Conservation (phyloP, 2,888 invertebrate species). For the Drosophila hamatofila region DNA sequence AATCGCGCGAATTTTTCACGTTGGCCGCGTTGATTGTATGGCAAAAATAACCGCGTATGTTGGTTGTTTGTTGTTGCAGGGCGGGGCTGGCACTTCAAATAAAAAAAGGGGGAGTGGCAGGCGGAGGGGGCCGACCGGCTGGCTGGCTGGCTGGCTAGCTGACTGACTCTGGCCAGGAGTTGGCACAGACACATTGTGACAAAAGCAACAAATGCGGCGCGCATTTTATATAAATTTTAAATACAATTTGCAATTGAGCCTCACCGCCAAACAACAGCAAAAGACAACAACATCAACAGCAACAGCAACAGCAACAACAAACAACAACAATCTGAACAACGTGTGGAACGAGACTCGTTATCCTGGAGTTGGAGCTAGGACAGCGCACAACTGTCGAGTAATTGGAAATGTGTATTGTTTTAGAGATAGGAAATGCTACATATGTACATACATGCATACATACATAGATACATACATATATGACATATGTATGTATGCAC, state of each 20-base stretch:
- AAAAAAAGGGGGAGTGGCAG: neutral
- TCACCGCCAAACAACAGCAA: conserved; percentile 39
- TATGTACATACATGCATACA: neutral
- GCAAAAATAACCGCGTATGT: conserved; percentile 72
- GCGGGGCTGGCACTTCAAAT: conserved; percentile 22
- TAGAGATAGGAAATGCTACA: conserved; percentile 45
- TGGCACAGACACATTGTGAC: conserved; percentile 72
- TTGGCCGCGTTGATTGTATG: conserved; percentile 74
- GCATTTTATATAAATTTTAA: conserved; percentile 81
- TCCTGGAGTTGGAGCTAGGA: conserved; percentile 46
- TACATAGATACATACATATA: neutral
- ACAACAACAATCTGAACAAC: conserved; percentile 15
- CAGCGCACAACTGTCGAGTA: conserved; percentile 75
- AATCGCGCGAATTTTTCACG: conserved; percentile 80
- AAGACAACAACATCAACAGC: conserved; percentile 26
- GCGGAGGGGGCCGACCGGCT: neutral
- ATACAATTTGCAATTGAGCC: conserved; percentile 79
- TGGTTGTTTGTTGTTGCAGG: conserved; percentile 45
- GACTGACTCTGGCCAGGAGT: conserved; percentile 12
- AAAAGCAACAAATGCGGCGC: conserved; percentile 72
- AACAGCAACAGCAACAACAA: conserved; percentile 4
- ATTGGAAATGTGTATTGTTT: conserved; percentile 78
- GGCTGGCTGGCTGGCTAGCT: neutral
- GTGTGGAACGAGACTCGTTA: conserved; percentile 18
- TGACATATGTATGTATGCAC: neutral